Evolutionary conservation across 2,113 vertebrate genomes (phyloP), one percentile per base, ranked within the genome.

Genomic region (Myotis yumanensis): DNA sequence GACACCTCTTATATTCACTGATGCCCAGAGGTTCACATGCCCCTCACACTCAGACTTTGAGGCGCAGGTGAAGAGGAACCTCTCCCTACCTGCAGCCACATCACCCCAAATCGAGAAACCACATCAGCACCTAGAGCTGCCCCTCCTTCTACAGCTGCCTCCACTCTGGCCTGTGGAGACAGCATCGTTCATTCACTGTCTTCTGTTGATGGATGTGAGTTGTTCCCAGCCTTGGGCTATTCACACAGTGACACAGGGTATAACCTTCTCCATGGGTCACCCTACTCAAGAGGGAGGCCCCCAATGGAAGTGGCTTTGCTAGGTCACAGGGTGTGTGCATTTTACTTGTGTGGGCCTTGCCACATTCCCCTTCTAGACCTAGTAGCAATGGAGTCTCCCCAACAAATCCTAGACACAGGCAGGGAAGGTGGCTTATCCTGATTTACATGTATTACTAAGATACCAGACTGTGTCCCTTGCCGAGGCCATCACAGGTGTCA

Each of bases 281-380:
- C 14, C 15, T 51, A 8, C 16, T 20, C 2, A 9, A 9, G 23
- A 10, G 57, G 40, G 32, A 23, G 5, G 23, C 0, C 0, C 22
- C 30, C 8, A 2, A 11, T 11, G 11, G 12, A 66, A 28, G 64
- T 18, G 52, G 20, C 40, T 25, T 18, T 22, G 9, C n/a, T 18
- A 7, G 30, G 28, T 37, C 51, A 72, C 14, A 23, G 9, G 14
- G 3, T 10, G 1, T 18, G 37, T 35, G 14, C 0, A 8, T 46
- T 77, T 77, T 68, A 43, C 25, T 54, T 48, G 1, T 15, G 51
- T 40, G 5, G 15, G 2, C 6, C 4, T 4, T 23, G 3, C 28
- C 72, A 51, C 4, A 46, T 68, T 84, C 30, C 48, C 11, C 9
- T 68, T 18, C n/a, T 22, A 7, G 52, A 43, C 22, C 15, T 66